Evolutionary conservation across 2,797 vertebrate genomes (phyloP).

Genomic region (Sebastes hubbsi): DNA sequence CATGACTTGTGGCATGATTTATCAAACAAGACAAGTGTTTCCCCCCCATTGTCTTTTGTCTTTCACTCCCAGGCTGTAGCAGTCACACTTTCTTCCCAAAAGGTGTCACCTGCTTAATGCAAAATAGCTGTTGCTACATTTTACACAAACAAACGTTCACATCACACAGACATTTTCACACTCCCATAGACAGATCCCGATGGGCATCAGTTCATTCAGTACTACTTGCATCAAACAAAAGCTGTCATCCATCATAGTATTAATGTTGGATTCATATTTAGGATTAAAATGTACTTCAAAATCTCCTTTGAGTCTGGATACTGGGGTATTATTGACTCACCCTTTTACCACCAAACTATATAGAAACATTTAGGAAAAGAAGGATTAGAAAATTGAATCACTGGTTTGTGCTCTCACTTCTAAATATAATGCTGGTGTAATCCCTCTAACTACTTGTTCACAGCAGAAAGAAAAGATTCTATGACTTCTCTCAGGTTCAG

Average conservation of each 20-base stretch:
- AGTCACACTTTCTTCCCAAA: background rate
- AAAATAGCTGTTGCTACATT: background rate
- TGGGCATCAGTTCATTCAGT: background rate
- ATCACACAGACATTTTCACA: background rate
- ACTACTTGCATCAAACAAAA: slow-evolving; percentile 1
- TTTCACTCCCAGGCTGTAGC: background rate
- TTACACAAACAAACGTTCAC: background rate
- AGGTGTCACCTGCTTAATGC: background rate
- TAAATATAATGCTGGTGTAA: slow-evolving; percentile 10
- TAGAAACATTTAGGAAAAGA: background rate
- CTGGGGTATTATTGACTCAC: slow-evolving; percentile 1
- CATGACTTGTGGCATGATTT: background rate
- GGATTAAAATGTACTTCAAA: slow-evolving; percentile 4
- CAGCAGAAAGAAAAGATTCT: slow-evolving; percentile 14
- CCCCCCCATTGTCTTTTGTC: background rate
- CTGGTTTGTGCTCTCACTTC: background rate
- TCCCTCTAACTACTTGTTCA: slow-evolving; percentile 29
- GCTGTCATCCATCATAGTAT: background rate
- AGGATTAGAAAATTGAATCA: slow-evolving; percentile 14
- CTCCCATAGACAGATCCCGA: background rate
- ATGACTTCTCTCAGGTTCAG: slow-evolving; percentile 9
- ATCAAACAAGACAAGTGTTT: background rate
- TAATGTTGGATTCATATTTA: slow-evolving; percentile 12
- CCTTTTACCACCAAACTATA: slow-evolving; percentile 10
- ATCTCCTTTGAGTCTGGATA: background rate